Conservation (phyloP, 2,797 vertebrate genomes). For the Paguma larvata region DNA sequence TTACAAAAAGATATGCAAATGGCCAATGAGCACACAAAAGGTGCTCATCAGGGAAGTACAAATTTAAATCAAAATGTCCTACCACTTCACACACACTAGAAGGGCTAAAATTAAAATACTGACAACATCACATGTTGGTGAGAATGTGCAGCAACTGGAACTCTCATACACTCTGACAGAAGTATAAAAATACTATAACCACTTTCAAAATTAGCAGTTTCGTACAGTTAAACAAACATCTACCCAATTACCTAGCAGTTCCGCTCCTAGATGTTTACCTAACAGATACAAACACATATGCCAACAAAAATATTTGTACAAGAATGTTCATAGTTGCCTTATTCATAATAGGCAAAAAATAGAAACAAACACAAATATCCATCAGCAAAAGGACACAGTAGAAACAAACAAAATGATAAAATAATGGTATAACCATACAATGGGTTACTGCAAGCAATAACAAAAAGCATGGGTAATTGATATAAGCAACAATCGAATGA, state of each 20-base stretch:
- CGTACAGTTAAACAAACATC: neutral
- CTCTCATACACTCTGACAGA: neutral
- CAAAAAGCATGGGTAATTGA: neutral
- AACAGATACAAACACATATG: neutral
- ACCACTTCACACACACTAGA: neutral
- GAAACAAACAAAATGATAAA: neutral
- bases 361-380: neutral
- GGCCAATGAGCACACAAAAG: neutral
- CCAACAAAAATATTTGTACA: neutral
- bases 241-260: neutral
- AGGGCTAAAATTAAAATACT: neutral
- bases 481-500: neutral
- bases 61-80: neutral
- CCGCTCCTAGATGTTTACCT: neutral
- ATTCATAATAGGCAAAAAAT: neutral
- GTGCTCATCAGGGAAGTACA: neutral
- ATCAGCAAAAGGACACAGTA: conserved; percentile 9
- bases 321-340: neutral
- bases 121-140: neutral
- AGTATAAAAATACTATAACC: neutral
- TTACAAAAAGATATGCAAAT: neutral
- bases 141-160: neutral
- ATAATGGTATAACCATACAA: neutral
- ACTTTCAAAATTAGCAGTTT: neutral
- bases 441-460: neutral